Base-by-base conservation (phyloP, 2,888 invertebrate species). In the Latheticus oryzae region DNA sequence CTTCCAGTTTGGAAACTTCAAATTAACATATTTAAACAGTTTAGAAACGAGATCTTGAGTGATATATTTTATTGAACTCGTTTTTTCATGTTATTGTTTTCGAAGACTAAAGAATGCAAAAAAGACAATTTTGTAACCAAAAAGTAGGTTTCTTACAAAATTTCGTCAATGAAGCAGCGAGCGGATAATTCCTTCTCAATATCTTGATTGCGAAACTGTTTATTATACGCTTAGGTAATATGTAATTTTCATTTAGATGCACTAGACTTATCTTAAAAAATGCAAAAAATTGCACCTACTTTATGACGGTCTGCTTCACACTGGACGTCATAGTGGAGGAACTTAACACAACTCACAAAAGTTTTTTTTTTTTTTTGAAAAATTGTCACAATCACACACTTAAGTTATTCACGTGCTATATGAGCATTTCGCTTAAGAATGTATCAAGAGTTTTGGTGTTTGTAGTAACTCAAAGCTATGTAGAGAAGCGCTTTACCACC, bases 251-350 rank as follows among this genome's bases (percentile, higher is more conserved):
- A 13, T 45, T 42, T 9, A 4, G 11, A 5, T 45, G 12, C 23
- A 8, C 2, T 13, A 17, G 17, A 37, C 17, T n/a, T n/a, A n/a
- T n/a, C n/a, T n/a, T 12, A 42, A 42, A 23, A 51, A 37, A 28
- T 37, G 21, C 17, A 2, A 38, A 4, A 52, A 30, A 23, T 5
- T 30, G 11, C 26, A 79, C 82, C 81, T 78, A 82, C 82, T 81
- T 82, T 69, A 82, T 82, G 56, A 82, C 82, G 11, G 82, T 82
- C 63, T 82, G 82, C 71, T 82, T 82, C 73, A 82, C 81, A 61
- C 80, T 79, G 67, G 80, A 81, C 52, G 81, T 82, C 82, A 82
- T 82, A 57, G 60, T 63, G 50, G 37, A 35, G 37, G 60, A 45
- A 43, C 51, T 38, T 51, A 54, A 32, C 32, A 51, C 43, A 30